Conservation (phyloP, 2,888 invertebrate genomes). For the Euzetes globulus region DNA sequence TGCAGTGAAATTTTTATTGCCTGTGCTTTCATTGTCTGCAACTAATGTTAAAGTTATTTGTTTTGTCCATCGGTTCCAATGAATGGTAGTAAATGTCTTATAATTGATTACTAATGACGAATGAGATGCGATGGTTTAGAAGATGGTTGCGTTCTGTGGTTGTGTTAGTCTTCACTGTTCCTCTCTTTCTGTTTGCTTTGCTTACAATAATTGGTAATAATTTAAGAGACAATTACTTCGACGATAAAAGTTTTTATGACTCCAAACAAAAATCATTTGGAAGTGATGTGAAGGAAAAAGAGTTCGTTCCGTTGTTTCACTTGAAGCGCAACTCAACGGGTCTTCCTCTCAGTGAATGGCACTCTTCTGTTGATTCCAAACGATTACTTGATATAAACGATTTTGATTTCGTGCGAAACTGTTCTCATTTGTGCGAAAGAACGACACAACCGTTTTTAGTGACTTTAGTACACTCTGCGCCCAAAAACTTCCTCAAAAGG, state of each 20-base stretch:
- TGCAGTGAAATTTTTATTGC: background rate
- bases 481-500: constrained; percentile 39
- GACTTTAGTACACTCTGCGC: constrained; percentile 41
- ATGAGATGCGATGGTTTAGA: constrained; percentile 16
- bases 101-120: background rate
- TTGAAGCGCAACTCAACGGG: constrained; percentile 7
- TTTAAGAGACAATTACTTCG: background rate
- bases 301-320: background rate
- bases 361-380: background rate
- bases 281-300: background rate
- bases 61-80: too few species aligned
- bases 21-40: background rate
- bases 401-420: constrained; percentile 29
- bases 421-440: constrained; percentile 7
- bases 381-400: constrained; percentile 29
- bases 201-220: constrained; percentile 4
- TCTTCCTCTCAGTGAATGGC: background rate
- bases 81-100: background rate
- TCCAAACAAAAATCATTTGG: background rate
- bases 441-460: constrained; percentile 31
- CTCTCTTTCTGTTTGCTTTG: background rate
- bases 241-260: background rate
- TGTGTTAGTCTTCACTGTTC: background rate
- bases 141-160: constrained; percentile 13
- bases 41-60: background rate